Evolutionary conservation across 2,888 invertebrate species (phyloP), one percentile per base, ranked within the genome.

Genomic region (Helobdella robusta): DNA sequence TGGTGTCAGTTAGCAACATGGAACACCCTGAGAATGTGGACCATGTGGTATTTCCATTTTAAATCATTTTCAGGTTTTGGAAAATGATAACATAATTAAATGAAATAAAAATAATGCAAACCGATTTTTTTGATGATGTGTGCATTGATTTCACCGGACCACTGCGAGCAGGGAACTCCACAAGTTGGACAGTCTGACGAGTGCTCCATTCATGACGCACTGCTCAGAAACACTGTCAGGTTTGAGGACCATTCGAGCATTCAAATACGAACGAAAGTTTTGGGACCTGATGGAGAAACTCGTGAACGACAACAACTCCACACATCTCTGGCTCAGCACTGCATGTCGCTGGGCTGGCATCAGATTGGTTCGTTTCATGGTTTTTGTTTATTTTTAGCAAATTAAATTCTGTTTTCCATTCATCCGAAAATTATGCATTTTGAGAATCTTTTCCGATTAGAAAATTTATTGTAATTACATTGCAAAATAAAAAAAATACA

Each of bases 141-240:
- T 3, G 5, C 25, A 20, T 20, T 54, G 20, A 20, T 28, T 4
- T 54, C 15, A 2, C 32, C n/a, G 28, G 23, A 25, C 18, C 40
- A 11, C n/a, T n/a, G n/a, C n/a, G n/a, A n/a, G 69, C 74, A 88
- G 89, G 70, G 88, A 89, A 75, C 80, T 89, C 52, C 89, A 89
- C 75, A 83, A 87, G 69, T 81, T 86, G 66, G 89, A 89, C 74
- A 88, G 87, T 61, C 83, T 85, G 32, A 86, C 86, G 25, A 85
- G 86, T 66, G 86, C 87, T 46, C 86, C 87, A 30, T 85, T 88
- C 66, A 85, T 87, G 70, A 85, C 88, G 0, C 86, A 88, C 75
- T 86, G 88, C 73, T 84, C 86, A 59, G 88, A 89, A 79, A 86
- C 89, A 2, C 82, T 87, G 69, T 83, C 84, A 66, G 89, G 89